Percentiles rank a stretch among this genome's conserved stretches.
phyloP scores from a whole-genome alignment of 2,113 vertebrate genomes.

The Glareola pratincola region DNA sequence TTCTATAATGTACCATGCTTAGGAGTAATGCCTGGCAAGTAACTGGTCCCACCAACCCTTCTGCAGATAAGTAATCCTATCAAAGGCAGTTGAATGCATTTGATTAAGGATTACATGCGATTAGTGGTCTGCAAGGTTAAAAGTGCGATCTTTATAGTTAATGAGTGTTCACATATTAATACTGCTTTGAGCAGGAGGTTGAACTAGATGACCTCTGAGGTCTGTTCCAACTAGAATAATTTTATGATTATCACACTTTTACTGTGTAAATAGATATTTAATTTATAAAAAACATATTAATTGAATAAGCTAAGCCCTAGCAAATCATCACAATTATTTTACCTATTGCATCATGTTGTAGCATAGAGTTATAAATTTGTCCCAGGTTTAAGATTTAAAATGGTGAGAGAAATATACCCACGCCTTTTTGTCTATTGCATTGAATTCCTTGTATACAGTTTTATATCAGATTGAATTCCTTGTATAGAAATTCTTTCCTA shows the following conservation, averaged over 20 bases:
- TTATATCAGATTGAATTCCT: neutral
- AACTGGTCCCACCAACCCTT: neutral
- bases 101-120: constrained; percentile 14
- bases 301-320: neutral
- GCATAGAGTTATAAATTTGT: neutral
- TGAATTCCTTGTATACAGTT: neutral
- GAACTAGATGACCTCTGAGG: neutral
- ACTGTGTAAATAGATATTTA: neutral
- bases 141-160: neutral
- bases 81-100: constrained; percentile 37
- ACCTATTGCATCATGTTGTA: neutral
- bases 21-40: neutral
- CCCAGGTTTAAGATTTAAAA: neutral
- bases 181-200: neutral
- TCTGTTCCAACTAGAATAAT: neutral
- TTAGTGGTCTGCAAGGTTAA: constrained; percentile 20
- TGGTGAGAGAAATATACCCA: neutral
- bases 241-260: neutral
- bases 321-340: neutral
- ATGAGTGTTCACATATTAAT: neutral
- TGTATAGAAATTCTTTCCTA: neutral
- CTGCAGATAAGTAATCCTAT: constrained; percentile 36
- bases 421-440: neutral
- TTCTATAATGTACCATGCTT: neutral
- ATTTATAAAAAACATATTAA: neutral